Conservation (phyloP, 2,113 vertebrate genomes). For the Ceyx margarethae region DNA sequence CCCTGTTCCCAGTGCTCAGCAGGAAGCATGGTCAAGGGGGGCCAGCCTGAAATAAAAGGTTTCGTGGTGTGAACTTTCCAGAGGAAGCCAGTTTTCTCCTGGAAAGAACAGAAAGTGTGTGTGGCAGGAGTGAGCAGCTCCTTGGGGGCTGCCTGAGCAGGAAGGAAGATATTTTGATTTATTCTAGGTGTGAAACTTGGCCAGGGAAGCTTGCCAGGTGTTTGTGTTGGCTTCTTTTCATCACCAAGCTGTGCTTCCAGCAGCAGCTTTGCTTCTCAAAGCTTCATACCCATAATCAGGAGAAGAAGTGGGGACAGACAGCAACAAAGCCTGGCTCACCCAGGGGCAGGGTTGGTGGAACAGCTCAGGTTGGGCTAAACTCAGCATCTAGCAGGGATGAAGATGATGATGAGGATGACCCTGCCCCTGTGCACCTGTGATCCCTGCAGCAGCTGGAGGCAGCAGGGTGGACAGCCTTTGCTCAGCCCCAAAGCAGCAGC, state of each 20-base stretch:
- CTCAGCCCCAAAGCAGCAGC: neutral
- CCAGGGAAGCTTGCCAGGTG: constrained; percentile 33
- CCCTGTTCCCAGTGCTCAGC: neutral
- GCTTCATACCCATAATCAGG: neutral
- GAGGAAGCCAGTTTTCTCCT: constrained; percentile 23
- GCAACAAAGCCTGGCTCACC: neutral
- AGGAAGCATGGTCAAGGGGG: accelerated
- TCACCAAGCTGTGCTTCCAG: neutral
- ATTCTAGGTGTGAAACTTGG: constrained; percentile 54
- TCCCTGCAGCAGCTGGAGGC: neutral
- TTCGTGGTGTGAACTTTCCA: neutral
- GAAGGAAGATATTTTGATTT: constrained; percentile 56
- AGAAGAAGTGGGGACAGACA: neutral
- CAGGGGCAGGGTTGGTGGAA: neutral
- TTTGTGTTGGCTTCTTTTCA: neutral
- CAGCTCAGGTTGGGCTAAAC: neutral
- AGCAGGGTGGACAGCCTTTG: accelerated
- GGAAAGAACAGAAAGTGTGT: neutral
- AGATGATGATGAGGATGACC: no score
- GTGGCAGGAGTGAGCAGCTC: neutral
- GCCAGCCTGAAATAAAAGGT: neutral
- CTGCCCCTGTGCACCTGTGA: no score
- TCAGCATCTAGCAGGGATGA: neutral
- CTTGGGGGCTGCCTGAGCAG: constrained; percentile 18
- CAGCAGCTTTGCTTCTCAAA: neutral